Percentiles rank a stretch among this genome's conserved stretches.
These are phyloP conservation scores for Brachionichthys hirsutus DNA, from an alignment of 2,113 vertebrate genomes.

Conservation along the genomic window DNA sequence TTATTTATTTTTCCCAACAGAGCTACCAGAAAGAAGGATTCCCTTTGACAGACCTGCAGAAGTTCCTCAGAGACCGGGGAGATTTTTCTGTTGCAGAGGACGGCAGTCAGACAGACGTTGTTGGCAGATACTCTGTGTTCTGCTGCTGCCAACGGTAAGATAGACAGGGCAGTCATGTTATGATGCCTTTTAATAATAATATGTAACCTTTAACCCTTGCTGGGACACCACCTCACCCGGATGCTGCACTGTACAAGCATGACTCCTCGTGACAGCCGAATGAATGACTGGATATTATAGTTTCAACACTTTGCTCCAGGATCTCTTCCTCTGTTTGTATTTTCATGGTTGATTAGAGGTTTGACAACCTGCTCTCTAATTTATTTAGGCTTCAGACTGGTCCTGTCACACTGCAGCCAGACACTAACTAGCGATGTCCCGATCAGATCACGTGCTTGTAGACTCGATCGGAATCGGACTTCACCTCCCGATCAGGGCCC, in stretches of 20 bases:
- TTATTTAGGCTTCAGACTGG: not conserved
- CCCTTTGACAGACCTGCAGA: constrained; percentile 88
- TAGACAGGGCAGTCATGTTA: not conserved
- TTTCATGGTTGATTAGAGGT: too few relatives aligned
- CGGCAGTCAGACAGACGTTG: constrained; percentile 34
- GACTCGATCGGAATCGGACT: too few relatives aligned
- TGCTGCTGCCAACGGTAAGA: constrained; percentile 84
- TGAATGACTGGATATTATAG: too few relatives aligned
- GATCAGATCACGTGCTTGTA: too few relatives aligned
- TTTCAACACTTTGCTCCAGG: not conserved
- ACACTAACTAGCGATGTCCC: too few relatives aligned
- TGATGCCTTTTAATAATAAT: not conserved
- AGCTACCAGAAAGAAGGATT: constrained; percentile 89
- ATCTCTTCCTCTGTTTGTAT: too few relatives aligned
- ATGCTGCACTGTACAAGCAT: not conserved
- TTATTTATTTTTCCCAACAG: constrained; percentile 57
- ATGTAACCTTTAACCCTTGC: not conserved
- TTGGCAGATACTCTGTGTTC: constrained; percentile 38
- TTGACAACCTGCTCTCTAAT: not conserved
- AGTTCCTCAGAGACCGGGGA: constrained; percentile 81
- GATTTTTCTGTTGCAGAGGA: constrained; percentile 56
- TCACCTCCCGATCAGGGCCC: too few relatives aligned
- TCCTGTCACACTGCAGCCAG: constrained; percentile 4
- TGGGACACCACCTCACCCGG: not conserved
- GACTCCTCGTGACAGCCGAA: not conserved